Evolutionary conservation across 1,140 invertebrate genomes (phyloP).

Genomic region (Drosophila sulfurigaster): DNA sequence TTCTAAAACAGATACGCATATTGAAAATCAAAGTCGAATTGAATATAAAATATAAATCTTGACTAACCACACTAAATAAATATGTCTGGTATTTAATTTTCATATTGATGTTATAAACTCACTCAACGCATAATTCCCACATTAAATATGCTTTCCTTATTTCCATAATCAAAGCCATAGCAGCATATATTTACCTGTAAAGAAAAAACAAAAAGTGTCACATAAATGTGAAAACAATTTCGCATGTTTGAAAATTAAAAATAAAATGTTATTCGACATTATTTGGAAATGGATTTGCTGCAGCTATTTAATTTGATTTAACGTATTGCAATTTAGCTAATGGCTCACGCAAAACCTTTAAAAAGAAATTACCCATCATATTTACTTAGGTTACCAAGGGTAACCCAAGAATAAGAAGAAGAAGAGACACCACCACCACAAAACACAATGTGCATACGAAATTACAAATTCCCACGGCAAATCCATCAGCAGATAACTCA

Average conservation of each 20-base stretch:
- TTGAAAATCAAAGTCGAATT: too few relatives aligned
- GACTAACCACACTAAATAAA: too few relatives aligned
- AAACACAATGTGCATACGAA: conserved; percentile 75
- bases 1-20: too few relatives aligned
- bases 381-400: conserved; percentile 68
- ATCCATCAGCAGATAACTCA: conserved; percentile 59
- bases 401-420: conserved; percentile 34
- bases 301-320: conserved; percentile 71
- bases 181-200: conserved; percentile 60
- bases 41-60: too few relatives aligned
- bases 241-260: conserved; percentile 36
- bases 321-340: conserved; percentile 74
- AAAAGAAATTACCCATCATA: conserved; percentile 81
- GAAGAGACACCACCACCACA: conserved; percentile 35
- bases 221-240: conserved; percentile 15
- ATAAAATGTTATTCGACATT: conserved; percentile 10
- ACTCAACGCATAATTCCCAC: too few relatives aligned
- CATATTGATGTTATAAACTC: too few relatives aligned
- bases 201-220: conserved; percentile 17
- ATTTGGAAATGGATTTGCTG: not conserved
- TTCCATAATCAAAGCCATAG: not conserved
- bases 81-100: too few relatives aligned
- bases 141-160: not conserved
- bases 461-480: conserved; percentile 79
- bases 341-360: conserved; percentile 77